Evolutionary conservation across 2,113 vertebrate species (phyloP), one percentile per base, ranked within the genome.

Genomic region (Prunella himalayana): DNA sequence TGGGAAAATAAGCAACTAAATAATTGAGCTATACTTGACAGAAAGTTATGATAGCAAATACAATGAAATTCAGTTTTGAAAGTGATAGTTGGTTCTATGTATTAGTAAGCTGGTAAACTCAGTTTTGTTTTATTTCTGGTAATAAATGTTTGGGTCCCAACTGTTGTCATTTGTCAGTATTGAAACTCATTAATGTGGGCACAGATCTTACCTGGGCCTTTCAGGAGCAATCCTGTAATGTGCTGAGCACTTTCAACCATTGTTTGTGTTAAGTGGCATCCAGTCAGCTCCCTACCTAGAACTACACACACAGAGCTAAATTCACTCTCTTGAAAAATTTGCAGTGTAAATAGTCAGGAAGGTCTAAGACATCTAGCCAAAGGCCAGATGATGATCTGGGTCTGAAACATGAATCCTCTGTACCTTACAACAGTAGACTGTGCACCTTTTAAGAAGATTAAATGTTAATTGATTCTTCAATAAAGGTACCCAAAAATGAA

Each of bases 151-250:
- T 16, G 28, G 10, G 17, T 91, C 37, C 35, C 56, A 39, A 39
- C 15, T 71, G 13, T 53, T 94, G 44, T 28, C 22, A 42, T 10
- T 39, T 24, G 23, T 78, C 21, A 57, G 1, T 80, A 30, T 3
- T 81, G 71, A 82, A 89, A 44, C 35, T 78, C 18, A 6, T 41
- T 79, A 73, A n/a, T 47, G 50, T 15, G 11, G 45, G 20, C 39
- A 53, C 3, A 63, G 56, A 27, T 71, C 45, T 35, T 27, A 61
- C 42, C 19, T 69, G 25, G 4, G 9, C 53, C 30, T 86, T 82
- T 54, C 18, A 49, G 37, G 22, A 25, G 7, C 0, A 0, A 57
- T 92, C 16, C 23, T 73, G 11, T 59, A 45, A 8, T 0, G 0
- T 44, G 68, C 33, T 79, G 28, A 95, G 47, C 30, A 28, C 33